These are phyloP conservation scores for Drosophila subsilvestris DNA, from an alignment of 2,888 invertebrate genomes.

Conservation along the genomic window DNA sequence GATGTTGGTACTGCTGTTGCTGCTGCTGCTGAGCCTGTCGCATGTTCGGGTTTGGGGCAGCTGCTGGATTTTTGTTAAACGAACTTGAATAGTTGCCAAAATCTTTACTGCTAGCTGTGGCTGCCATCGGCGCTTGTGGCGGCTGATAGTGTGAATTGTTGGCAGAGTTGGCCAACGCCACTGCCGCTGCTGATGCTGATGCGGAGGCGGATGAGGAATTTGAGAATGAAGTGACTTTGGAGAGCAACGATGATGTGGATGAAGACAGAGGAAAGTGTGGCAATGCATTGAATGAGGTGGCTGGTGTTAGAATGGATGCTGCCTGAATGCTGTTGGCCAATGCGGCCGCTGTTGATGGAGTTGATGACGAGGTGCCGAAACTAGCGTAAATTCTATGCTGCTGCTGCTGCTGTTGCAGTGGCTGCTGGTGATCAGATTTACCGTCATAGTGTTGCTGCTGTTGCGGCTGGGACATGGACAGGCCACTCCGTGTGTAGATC, in stretches of 20 bases:
- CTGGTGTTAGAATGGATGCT: slow-evolving; percentile 73
- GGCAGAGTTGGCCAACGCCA: slow-evolving; percentile 23
- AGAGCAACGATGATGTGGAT: slow-evolving; percentile 82
- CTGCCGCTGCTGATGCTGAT: slow-evolving; percentile 39
- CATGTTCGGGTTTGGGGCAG: slow-evolving; percentile 71
- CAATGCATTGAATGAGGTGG: slow-evolving; percentile 79
- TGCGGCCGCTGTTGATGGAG: slow-evolving; percentile 78
- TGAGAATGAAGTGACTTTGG: slow-evolving; percentile 82
- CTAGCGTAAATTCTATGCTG: slow-evolving; percentile 83
- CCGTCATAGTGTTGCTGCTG: slow-evolving; percentile 84
- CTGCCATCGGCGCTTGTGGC: slow-evolving; percentile 63
- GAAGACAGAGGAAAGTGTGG: slow-evolving; percentile 83
- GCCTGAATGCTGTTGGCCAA: slow-evolving; percentile 74
- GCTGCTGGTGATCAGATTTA: slow-evolving; percentile 81
- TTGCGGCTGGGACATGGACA: slow-evolving; percentile 71
- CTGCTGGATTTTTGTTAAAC: slow-evolving; percentile 80
- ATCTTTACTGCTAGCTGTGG: slow-evolving; percentile 53
- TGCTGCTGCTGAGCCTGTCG: slow-evolving; percentile 43
- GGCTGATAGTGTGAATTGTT: slow-evolving; percentile 71
- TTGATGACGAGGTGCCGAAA: slow-evolving; percentile 79
- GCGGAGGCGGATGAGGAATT: slow-evolving; percentile 63
- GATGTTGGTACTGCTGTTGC: slow-evolving; percentile 38
- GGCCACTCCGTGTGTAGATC: slow-evolving; percentile 67
- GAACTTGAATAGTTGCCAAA: slow-evolving; percentile 76
- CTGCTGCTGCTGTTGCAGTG: slow-evolving; percentile 64